Conservation (phyloP, 2,113 vertebrate species). For the Spheniscus mendiculus region DNA sequence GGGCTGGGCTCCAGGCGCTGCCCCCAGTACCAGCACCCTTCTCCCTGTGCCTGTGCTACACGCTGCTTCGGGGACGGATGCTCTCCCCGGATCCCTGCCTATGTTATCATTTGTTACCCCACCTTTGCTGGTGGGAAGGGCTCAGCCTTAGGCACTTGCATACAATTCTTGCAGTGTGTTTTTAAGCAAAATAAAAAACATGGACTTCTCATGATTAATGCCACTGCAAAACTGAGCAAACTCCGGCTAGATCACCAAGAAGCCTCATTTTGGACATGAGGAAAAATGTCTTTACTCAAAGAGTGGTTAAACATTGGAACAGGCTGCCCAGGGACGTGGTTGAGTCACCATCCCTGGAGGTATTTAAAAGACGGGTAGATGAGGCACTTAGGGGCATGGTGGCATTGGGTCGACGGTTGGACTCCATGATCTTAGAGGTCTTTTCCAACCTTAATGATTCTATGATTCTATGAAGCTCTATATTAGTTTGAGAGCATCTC, state of each 20-base stretch:
- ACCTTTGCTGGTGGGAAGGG: background rate
- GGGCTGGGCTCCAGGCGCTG: background rate
- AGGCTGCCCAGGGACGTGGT: no score
- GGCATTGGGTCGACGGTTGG: no score
- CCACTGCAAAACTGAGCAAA: background rate
- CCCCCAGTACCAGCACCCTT: background rate
- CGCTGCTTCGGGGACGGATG: fast-evolving
- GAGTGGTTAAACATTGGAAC: no score
- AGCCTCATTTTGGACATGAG: no score
- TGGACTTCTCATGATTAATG: fast-evolving
- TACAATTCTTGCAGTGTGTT: background rate
- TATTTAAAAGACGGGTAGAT: no score
- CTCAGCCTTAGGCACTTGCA: background rate
- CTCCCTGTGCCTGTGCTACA: background rate
- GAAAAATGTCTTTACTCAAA: no score
- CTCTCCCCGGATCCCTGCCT: background rate
- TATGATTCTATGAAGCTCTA: background rate
- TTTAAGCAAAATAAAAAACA: background rate
- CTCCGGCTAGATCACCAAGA: background rate
- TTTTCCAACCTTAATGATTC: no score
- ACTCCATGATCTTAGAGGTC: no score
- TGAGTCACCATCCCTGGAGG: no score
- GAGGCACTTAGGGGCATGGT: no score
- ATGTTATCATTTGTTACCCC: fast-evolving
- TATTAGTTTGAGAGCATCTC: background rate